These are phyloP conservation scores for Drosophila azteca DNA, from an alignment of 1,140 invertebrate genomes.

Conservation along the genomic window DNA sequence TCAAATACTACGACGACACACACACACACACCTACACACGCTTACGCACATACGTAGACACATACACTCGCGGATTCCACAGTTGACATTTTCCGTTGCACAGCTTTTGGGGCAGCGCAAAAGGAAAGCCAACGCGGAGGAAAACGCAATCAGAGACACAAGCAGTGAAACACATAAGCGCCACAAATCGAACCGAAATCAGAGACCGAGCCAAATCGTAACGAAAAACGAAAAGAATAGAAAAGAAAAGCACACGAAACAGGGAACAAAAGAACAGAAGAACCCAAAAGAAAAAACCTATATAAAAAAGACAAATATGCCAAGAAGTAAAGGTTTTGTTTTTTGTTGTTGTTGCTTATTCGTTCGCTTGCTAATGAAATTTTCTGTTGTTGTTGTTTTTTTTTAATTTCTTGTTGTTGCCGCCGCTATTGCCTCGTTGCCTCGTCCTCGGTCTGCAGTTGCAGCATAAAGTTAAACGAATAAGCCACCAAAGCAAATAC, in stretches of 20 bases:
- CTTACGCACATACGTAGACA: conserved; percentile 15
- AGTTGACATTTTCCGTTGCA: conserved; percentile 67
- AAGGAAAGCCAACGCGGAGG: conserved; percentile 35
- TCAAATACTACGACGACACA: conserved; percentile 69
- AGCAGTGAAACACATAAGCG: conserved; percentile 11
- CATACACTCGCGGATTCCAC: conserved; percentile 12
- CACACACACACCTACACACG: conserved; percentile 23
- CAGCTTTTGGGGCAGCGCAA: conserved; percentile 61
- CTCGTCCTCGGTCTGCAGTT: conserved; percentile 6
- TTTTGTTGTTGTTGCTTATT: too few relatives aligned
- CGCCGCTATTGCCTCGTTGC: neutral
- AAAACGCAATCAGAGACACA: conserved; percentile 14
- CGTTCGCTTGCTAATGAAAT: conserved; percentile 30
- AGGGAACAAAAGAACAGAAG: neutral
- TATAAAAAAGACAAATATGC: conserved; percentile 3
- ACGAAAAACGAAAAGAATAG: conserved; percentile 11
- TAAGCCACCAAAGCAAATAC: conserved; percentile 38
- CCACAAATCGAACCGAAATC: conserved; percentile 29
- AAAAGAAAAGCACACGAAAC: conserved; percentile 8
- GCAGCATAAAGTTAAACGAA: conserved; percentile 53
- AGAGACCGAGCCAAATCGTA: conserved; percentile 23
- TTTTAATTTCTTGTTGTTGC: conserved; percentile 37
- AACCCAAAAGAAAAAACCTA: conserved; percentile 14
- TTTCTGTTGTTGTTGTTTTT: conserved; percentile 20
- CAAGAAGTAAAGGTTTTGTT: too few relatives aligned